Percentiles rank a stretch among this genome's conserved stretches.
Evolutionary conservation across 2,797 vertebrate genomes (phyloP).

Genomic region (Pseudochaenichthys georgianus): DNA sequence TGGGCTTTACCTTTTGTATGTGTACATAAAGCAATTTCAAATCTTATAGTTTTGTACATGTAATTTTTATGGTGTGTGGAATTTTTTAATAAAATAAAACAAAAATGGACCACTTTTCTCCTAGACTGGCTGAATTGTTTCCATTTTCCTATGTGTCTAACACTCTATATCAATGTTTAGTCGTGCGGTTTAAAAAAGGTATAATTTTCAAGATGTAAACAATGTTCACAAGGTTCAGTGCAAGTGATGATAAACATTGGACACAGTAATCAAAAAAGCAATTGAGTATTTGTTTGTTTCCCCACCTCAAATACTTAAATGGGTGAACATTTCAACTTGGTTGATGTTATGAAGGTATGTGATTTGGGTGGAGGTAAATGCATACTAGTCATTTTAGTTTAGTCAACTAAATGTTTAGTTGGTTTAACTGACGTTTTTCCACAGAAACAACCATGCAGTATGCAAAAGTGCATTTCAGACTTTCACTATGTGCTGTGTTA

Average conservation of each 20-base stretch:
- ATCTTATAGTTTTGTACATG: constrained; percentile 92
- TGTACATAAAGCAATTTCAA: constrained; percentile 90
- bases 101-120: constrained; percentile 70
- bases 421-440: too few relatives aligned
- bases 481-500: neutral
- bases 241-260: constrained; percentile 11
- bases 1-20: constrained; percentile 86
- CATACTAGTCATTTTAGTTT: neutral
- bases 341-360: neutral
- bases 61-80: constrained; percentile 90
- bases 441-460: too few relatives aligned
- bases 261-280: neutral
- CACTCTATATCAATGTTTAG: neutral
- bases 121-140: constrained; percentile 33
- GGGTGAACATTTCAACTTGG: neutral
- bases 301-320: neutral
- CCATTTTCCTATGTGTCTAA: neutral
- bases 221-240: neutral
- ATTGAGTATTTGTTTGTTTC: too few relatives aligned
- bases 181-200: neutral
- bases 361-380: neutral
- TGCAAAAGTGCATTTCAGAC: neutral
- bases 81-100: constrained; percentile 83
- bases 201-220: neutral
- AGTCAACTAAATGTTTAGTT: too few relatives aligned